Conservation (phyloP, 2,888 invertebrate genomes). For the Sarcophaga variegata region DNA sequence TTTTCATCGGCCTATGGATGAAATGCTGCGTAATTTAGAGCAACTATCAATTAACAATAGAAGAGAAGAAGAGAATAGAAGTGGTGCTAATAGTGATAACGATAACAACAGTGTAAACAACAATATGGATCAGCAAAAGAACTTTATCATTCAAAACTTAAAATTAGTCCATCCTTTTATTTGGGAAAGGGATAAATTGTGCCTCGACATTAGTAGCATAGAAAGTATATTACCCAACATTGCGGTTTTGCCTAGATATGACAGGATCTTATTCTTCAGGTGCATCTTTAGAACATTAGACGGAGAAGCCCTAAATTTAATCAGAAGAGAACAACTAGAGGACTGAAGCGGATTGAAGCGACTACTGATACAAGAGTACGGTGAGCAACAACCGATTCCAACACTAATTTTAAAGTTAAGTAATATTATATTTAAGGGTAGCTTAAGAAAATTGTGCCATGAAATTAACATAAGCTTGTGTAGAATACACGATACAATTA, state of each 20-base stretch:
- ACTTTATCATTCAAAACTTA: neutral
- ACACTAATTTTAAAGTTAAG: slow-evolving; percentile 4
- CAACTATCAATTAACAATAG: neutral
- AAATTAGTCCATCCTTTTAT: slow-evolving; percentile 14
- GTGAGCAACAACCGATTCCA: slow-evolving; percentile 1
- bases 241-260: neutral
- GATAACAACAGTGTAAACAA: neutral
- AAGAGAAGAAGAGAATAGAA: neutral
- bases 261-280: neutral
- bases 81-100: neutral
- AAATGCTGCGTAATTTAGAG: neutral
- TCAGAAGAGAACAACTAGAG: slow-evolving; percentile 18
- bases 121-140: neutral
- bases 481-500: neutral
- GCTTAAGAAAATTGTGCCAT: neutral
- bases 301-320: slow-evolving; percentile 1
- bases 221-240: slow-evolving; percentile 17
- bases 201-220: slow-evolving; percentile 15
- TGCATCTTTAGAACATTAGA: slow-evolving; percentile 17
- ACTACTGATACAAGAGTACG: slow-evolving; percentile 9
- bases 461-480: neutral
- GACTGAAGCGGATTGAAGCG: neutral
- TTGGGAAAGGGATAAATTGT: slow-evolving; percentile 2
- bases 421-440: slow-evolving; percentile 7
- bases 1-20: neutral